Conservation (phyloP, 1,140 invertebrate species). For the Periplaneta americana region DNA sequence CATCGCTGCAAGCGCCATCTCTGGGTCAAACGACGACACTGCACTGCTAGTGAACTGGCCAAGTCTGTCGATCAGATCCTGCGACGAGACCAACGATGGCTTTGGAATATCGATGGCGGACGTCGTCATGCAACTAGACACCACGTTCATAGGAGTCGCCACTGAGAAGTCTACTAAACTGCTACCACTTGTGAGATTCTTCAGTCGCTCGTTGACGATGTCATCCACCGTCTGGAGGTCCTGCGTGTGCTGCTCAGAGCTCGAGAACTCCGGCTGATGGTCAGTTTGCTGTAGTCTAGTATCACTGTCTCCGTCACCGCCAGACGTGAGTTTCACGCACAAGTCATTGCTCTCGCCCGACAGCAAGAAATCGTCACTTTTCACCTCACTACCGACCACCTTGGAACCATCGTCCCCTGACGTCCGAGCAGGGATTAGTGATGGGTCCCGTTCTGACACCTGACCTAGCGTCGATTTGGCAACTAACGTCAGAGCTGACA, state of each 20-base stretch:
- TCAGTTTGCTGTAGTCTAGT: neutral
- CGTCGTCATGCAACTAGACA: no score
- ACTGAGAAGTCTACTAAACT: neutral
- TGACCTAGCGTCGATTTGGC: neutral
- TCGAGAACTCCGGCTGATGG: neutral
- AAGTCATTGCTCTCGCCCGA: neutral
- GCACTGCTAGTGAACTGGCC: neutral
- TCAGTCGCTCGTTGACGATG: conserved; percentile 15
- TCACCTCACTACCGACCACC: neutral
- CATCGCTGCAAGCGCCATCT: conserved; percentile 14
- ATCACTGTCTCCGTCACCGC: neutral
- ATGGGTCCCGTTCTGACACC: neutral
- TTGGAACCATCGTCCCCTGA: neutral
- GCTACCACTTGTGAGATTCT: conserved; percentile 6
- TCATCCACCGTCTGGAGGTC: conserved; percentile 10
- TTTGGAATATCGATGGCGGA: neutral
- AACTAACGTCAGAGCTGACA: neutral
- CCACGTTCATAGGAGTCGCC: neutral
- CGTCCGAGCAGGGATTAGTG: neutral
- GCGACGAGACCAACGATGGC: neutral
- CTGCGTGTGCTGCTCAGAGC: neutral
- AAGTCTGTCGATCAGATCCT: neutral
- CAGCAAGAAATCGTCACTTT: neutral
- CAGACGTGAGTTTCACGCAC: neutral
- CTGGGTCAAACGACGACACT: conserved; percentile 6